Base-by-base conservation (phyloP, 2,113 vertebrate species). In the Mobula hypostoma region DNA sequence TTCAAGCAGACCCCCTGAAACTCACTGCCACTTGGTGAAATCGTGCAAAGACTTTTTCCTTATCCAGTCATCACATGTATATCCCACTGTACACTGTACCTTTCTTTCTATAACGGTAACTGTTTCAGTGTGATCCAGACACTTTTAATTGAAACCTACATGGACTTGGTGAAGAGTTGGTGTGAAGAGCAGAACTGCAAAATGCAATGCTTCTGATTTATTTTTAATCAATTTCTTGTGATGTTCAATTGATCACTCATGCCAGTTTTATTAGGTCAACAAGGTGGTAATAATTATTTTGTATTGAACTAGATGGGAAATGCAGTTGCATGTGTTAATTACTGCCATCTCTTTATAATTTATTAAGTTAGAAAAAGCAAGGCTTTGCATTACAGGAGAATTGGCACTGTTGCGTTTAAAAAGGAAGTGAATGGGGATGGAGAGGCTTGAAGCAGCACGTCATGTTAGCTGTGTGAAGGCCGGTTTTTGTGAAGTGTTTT, bases 11-110 rank as follows among this genome's bases (percentile, higher is more conserved):
- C 32, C 17, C 74, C 2, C 32, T 70, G 32, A 72, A 72, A 40
- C 66, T 92, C 66, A 72, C 32, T 92, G 32, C 32, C 66, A 72
- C 68, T 92, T 91, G 27, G 61, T 92, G 24, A 74, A 92, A 92
- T 72, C 72, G 68, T 9, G 63, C 36, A 27, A 48, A 92, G 32
- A 66, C 15, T 21, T 40, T 32, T 9, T 48, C 36, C n/a, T 8
- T 72, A 48, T 70, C 32, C 90, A 68, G 66, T n/a, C n/a, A 17
- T 32, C 29, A 6, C 61, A n/a, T 32, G 12, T 66, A 61, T 21
- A 5, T 92, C 36, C 68, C 56, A 24, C 24, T 40, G 70, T 24
- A 48, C 0, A 48, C 48, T 48, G 27, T 72, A 92, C 19, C 32
- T 92, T 19, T 48, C 40, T 70, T 40, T 72, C 61, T 63, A 21